Base-by-base conservation (phyloP, 2,113 vertebrate genomes). In the Pteropus alecto region DNA sequence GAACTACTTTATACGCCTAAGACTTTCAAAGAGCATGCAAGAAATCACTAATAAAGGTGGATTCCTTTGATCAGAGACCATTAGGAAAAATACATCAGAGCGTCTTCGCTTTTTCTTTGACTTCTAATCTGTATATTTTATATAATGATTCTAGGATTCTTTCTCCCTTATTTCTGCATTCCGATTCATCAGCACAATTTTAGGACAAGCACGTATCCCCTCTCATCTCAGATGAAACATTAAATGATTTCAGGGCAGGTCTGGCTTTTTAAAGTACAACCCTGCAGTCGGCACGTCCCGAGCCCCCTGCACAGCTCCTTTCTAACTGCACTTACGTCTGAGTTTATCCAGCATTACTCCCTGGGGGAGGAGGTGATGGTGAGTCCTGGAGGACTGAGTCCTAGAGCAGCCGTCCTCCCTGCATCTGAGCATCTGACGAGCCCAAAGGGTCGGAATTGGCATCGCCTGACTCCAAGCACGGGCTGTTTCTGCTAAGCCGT, bases 11-110 rank as follows among this genome's bases (percentile, higher is more conserved):
- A 51, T 48, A 63, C 86, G 86, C 73, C 43, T 18, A 41, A 60
- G 41, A 43, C 94, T 95, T 89, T 78, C 7, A 11, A 95, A 78
- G 78, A 68, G 56, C 30, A 3, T 24, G n/a, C 46, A 16, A 22
- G 38, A 0, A 48, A 15, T 86, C 67, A 28, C 82, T 83, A 46
- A 91, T 81, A 93, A 90, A 70, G 81, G 8, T 9, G 82, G 86
- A 63, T 35, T 58, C 68, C 60, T 97, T 97, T 93, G 88, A 96
- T 87, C 84, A 61, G 38, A 78, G 82, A 86, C 93, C 93, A 91
- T 94, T 90, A 94, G 76, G 93, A 94, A 97, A 97, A 93, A 93
- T 81, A 85, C 71, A 91, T 95, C 82, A 93, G 92, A 90, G 61
- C 28, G 28, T 67, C 85, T 88, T 77, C 21, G 4, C 51, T 87